Evolutionary conservation across 1,140 invertebrate species (phyloP).

Genomic region (Oryzaephilus surinamensis): DNA sequence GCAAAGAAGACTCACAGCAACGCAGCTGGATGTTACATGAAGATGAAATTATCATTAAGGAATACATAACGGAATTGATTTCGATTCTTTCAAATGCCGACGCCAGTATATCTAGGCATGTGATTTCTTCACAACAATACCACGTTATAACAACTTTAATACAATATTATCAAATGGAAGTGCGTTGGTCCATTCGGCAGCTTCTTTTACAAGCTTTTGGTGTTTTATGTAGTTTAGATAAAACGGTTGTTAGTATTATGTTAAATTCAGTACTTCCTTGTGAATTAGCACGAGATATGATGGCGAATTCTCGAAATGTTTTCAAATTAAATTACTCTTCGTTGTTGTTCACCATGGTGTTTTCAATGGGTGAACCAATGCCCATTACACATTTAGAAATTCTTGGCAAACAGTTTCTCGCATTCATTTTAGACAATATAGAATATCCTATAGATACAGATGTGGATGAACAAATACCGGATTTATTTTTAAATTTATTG

Average conservation of each 20-base stretch:
- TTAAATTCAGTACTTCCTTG: conserved; percentile 77
- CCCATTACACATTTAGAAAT: conserved; percentile 71
- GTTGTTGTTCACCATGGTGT: conserved; percentile 70
- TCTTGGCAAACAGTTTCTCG: conserved; percentile 67
- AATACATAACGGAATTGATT: conserved; percentile 71
- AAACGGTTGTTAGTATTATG: conserved; percentile 65
- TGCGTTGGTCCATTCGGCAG: conserved; percentile 69
- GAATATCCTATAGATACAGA: conserved; percentile 67
- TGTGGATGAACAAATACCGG: conserved; percentile 67
- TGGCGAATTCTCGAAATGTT: conserved; percentile 56
- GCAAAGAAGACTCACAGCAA: conserved; percentile 88
- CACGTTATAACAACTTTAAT: conserved; percentile 65
- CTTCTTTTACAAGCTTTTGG: conserved; percentile 75
- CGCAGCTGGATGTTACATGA: conserved; percentile 88
- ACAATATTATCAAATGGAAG: conserved; percentile 89
- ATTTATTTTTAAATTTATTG: conserved; percentile 71
- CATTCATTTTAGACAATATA: conserved; percentile 67
- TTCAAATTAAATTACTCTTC: conserved; percentile 64
- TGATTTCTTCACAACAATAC: conserved; percentile 65
- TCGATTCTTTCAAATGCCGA: conserved; percentile 84
- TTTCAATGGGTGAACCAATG: conserved; percentile 80
- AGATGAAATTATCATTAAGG: conserved; percentile 76
- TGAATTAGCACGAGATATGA: conserved; percentile 74
- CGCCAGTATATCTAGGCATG: conserved; percentile 64
- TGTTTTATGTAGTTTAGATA: conserved; percentile 73